Evolutionary conservation across 2,797 vertebrate genomes (phyloP).

Genomic region (Enteromius thamalakanensis): DNA sequence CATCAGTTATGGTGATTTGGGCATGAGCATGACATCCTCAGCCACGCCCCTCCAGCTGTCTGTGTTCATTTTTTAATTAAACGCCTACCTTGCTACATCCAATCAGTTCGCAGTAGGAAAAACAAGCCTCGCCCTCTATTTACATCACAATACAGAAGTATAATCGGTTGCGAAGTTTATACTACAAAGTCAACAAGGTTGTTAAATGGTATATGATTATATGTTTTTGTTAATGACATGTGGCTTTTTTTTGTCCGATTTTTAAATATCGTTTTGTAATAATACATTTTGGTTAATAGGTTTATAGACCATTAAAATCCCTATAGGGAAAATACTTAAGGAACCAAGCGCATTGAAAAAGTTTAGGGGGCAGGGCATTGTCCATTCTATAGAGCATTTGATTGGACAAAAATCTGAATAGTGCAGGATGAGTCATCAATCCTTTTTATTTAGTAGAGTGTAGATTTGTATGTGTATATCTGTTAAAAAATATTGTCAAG

Average conservation of each 20-base stretch:
- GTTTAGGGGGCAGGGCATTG: not conserved
- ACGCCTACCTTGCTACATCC: too few species aligned
- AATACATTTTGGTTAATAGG: not conserved
- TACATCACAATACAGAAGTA: too few species aligned
- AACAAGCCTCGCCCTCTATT: too few species aligned
- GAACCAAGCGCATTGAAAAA: slow-evolving; percentile 4
- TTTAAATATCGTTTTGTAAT: not conserved
- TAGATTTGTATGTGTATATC: not conserved
- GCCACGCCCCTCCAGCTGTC: too few species aligned
- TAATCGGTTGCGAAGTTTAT: too few species aligned
- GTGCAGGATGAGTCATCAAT: not conserved
- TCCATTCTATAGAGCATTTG: not conserved
- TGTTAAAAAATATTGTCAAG: not conserved
- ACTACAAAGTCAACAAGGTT: not conserved
- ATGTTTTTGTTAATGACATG: not conserved
- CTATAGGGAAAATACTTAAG: not conserved
- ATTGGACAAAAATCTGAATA: not conserved
- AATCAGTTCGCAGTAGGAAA: too few species aligned
- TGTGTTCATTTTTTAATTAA: too few species aligned
- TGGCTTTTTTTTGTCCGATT: not conserved
- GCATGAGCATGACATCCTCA: not conserved
- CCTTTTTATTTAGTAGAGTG: not conserved
- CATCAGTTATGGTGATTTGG: not conserved
- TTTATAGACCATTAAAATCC: not conserved
- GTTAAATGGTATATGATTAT: not conserved